Conservation (phyloP, 2,888 invertebrate genomes). For the Drosophila pseudotakahashii region DNA sequence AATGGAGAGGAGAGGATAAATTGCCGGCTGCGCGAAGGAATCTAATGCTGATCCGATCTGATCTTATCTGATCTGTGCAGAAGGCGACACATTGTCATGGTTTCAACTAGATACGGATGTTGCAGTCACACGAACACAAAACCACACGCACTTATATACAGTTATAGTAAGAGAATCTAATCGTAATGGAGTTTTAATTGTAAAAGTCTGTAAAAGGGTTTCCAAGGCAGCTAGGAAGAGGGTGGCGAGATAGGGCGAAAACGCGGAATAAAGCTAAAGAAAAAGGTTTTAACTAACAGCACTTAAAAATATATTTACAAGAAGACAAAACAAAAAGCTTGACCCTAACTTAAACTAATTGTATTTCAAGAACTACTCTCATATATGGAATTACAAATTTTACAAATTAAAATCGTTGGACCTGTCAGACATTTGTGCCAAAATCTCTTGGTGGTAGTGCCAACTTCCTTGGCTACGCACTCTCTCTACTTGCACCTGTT, state of each 20-base stretch:
- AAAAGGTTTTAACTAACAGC: slow-evolving; percentile 38
- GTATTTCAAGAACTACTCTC: slow-evolving; percentile 34
- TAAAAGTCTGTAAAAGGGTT: slow-evolving; percentile 53
- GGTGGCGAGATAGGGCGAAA: slow-evolving; percentile 30
- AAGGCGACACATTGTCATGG: slow-evolving; percentile 56
- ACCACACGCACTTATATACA: slow-evolving; percentile 17
- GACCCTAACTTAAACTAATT: slow-evolving; percentile 16
- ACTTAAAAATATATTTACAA: slow-evolving; percentile 25
- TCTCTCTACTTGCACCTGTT: slow-evolving; percentile 52
- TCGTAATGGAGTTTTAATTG: slow-evolving; percentile 37
- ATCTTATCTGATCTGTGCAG: slow-evolving; percentile 50
- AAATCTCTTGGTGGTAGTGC: slow-evolving; percentile 51
- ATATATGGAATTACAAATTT: slow-evolving; percentile 39
- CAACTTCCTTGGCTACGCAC: slow-evolving; percentile 59
- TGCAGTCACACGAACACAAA: slow-evolving; percentile 38
- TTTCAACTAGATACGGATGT: slow-evolving; percentile 70
- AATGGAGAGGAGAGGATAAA: slow-evolving; percentile 2
- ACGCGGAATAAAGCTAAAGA: neutral
- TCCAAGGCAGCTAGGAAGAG: slow-evolving; percentile 56
- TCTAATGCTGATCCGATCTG: slow-evolving; percentile 59
- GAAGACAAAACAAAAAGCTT: slow-evolving; percentile 6
- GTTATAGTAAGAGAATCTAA: slow-evolving; percentile 38
- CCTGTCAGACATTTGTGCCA: slow-evolving; percentile 59
- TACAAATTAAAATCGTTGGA: slow-evolving; percentile 30
- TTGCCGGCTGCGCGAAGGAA: slow-evolving; percentile 15